A percentile compares a stretch with the other conserved stretches of the same genome.
These are phyloP conservation scores for Epizoanthus scotinus DNA, from an alignment of 92 coral and sea anemone species.

Conservation along the genomic window DNA sequence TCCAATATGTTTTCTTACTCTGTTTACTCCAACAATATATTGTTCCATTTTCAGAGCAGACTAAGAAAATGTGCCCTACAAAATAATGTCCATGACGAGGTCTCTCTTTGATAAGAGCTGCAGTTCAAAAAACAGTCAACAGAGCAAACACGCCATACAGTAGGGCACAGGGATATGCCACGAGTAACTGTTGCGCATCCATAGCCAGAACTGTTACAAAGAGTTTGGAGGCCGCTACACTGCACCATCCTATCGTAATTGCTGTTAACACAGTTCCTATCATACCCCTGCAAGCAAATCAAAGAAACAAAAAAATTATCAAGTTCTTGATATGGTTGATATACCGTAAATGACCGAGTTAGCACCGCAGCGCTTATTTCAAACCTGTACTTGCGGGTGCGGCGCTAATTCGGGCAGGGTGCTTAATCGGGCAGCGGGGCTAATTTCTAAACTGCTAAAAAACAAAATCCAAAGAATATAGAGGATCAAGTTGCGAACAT, in stretches of 20 bases:
- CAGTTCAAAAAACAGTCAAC: constrained; percentile 70
- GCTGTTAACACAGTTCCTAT: constrained; percentile 87
- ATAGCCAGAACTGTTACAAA: constrained; percentile 88
- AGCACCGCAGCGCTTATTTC: no score
- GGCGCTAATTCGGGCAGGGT: no score
- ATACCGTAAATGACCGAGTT: no score
- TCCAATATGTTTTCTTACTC: no score
- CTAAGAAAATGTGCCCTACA: background rate
- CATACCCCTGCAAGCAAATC: constrained; percentile 63
- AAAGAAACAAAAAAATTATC: background rate
- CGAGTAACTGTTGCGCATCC: constrained; percentile 87
- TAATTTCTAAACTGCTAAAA: no score
- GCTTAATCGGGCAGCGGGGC: no score
- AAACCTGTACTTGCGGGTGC: no score
- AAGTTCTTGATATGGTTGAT: background rate
- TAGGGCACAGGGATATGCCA: constrained; percentile 91
- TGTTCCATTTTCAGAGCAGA: no score
- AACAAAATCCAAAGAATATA: no score
- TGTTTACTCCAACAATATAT: no score
- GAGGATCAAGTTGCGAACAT: no score
- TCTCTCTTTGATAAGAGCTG: background rate
- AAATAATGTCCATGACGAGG: background rate
- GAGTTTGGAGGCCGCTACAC: constrained; percentile 84
- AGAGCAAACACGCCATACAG: constrained; percentile 88
- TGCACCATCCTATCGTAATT: constrained; percentile 87